Evolutionary conservation across 2,797 vertebrate genomes (phyloP), one percentile per base, ranked within the genome.

Genomic region (Sebastes nivosus): DNA sequence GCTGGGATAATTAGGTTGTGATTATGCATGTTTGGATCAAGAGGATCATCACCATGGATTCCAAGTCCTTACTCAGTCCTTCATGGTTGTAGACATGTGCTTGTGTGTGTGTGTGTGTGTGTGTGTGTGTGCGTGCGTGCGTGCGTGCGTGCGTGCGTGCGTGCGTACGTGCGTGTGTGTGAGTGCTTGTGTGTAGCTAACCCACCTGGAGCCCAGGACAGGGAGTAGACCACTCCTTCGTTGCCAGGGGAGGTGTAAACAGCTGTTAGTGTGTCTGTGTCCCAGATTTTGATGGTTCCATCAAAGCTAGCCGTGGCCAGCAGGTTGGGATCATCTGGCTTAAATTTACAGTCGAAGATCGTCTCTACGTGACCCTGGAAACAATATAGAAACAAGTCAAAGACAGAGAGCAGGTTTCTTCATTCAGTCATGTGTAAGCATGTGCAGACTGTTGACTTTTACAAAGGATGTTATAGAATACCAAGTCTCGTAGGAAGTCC

Each of bases 291-390:
- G 84, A 99, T 98, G 42, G 98, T 99, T 78, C 99, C 99, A 80
- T 99, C 99, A 93, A 99, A 99, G 24, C 98, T 99, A 22, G 98
- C 99, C 11, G 99, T 99, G 70, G 99, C 98, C 89, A 99, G 93
- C 84, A 99, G 94, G 94, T 98, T 98, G 64, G 97, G 97, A 81
- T 99, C 97, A 52, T 99, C 97, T 7, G 98, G 98, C 83, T 99
- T 99, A 87, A 99, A 99, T 82, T 99, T 99, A 89, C 98, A 99
- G 95, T 99, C 99, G 87, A 99, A 99, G 89, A 99, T 99, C 32
- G 99, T 99, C 95, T 99, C 99, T 82, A 99, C 96, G 24, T 99
- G 99, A 89, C 98, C 99, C 98, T 99, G 93, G 8, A 87, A 72
- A 64, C 20, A 42, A 59, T 0, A 55, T 3, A 24, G 42, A 61